Evolutionary conservation across 2,113 vertebrate species (phyloP).

Genomic region (Lasiurus cinereus): DNA sequence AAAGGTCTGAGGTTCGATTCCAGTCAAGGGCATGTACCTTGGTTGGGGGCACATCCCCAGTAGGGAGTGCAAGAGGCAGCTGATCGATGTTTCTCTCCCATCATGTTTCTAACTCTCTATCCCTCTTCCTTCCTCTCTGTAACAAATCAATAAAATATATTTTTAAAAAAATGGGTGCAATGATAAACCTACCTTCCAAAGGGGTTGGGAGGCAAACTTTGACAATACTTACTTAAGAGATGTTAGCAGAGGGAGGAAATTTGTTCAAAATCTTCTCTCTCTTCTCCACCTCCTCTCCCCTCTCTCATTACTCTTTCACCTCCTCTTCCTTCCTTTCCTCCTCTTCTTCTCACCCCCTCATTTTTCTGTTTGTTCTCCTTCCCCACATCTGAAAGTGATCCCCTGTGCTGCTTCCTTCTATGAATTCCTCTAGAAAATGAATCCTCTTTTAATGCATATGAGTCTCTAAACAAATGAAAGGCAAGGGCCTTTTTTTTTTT

Average conservation of each 20-base stretch:
- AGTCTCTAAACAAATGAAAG: background rate
- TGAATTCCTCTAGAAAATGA: background rate
- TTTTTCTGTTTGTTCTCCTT: background rate
- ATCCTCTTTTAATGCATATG: background rate
- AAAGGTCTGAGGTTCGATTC: no score
- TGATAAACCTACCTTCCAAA: background rate
- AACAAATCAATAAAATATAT: no score
- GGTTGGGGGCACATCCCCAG: no score
- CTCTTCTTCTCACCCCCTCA: fast-evolving
- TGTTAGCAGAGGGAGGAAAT: background rate
- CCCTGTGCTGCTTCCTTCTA: background rate
- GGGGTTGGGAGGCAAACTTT: background rate
- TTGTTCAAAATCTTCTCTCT: background rate
- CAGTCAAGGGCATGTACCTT: no score
- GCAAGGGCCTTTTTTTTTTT: background rate
- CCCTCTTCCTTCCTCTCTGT: no score
- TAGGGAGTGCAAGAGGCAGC: no score
- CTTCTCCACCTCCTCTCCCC: background rate
- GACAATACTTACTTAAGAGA: background rate
- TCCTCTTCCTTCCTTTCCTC: background rate
- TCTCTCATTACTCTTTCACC: background rate
- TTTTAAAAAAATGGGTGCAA: background rate
- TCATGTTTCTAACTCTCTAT: no score
- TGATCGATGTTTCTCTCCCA: no score
- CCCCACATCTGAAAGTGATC: background rate